Base-by-base conservation (phyloP, 2,888 invertebrate species). In the Leptinotarsa peninsularis region DNA sequence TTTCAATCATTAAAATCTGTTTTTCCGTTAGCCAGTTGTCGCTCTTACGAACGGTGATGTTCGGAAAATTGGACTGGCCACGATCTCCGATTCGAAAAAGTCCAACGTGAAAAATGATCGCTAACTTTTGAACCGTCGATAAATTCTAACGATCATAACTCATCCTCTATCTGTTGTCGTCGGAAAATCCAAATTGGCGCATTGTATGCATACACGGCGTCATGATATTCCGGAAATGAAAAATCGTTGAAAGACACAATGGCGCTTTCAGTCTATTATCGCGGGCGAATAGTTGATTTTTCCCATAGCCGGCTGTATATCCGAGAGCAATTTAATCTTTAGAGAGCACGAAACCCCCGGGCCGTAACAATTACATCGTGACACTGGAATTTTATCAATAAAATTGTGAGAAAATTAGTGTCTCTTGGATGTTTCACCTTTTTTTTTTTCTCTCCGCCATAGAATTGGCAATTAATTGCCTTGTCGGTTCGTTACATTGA, bases 341-440 rank as follows among this genome's bases (percentile, higher is more conserved):
- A 67, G 50, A 72, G 58, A 75, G 67, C 75, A 75, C 75, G 75
- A 72, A 75, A 68, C 68, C 73, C 66, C 49, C 60, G 27, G 70
- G 72, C 71, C 50, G 74, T 72, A 72, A 71, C 72, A 74, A 74
- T 74, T 72, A 72, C 66, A 49, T 76, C 77, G 74, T 77, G 77
- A 74, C 74, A 77, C 74, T 72, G 67, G 74, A 77, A 74, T 72
- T 74, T 43, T 70, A 67, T 77, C 71, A 52, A 74, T 72, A 50
- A 67, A 66, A 58, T 18, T 71, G 54, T 67, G 73, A 71, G 73
- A 73, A 71, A 67, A 67, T 56, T 71, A 17, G 60, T 58, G 58
- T 49, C 60, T 56, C 14, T 63, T n/a, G 56, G 43, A 33, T 63
- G 43, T 63, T 63, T 27, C 63, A 63, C 17, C 5, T 63, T 33